Evolutionary conservation across 2,888 invertebrate species (phyloP), one percentile per base, ranked within the genome.

Genomic region (Eupithecia insigniata): DNA sequence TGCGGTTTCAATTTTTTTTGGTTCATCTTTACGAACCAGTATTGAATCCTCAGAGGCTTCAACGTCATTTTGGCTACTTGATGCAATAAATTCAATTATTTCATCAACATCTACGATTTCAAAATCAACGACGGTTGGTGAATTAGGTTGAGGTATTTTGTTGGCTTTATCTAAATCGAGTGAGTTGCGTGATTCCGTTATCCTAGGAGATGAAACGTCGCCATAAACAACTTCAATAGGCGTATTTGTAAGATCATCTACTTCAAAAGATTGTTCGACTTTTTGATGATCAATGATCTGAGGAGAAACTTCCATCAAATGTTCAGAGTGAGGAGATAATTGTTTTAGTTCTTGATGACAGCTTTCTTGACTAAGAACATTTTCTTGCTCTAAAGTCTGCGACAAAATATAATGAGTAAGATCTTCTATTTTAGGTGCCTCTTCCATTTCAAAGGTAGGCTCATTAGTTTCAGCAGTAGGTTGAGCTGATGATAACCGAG

Each of bases 231-330:
- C 80, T 22, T 75, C 70, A 14, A 87, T 78, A 39, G 88, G 88
- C 18, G 85, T 85, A 66, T 88, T 86, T 74, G 82, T 82, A 14
- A 87, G 81, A 76, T 87, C 87, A 72, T 87, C 87, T 10, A 87
- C 87, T 79, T 88, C 86, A 77, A 86, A 87, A 0, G 87, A 84
- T 69, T 79, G 81, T 22, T 78, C 81, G 69, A 86, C 80, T 66
- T 85, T 79, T 68, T 79, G 67, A 70, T 65, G 65, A 26, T 73
- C 71, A 51, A 28, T 74, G 70, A 67, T 69, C 46, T 46, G 36
- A 64, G 71, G 55, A 60, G 75, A 67, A 26, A 60, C 67, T 0
- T 66, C 43, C 34, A 58, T 26, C 16, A 61, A 28, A 34, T 64
- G 22, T 43, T 74, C 65, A n/a, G 51, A 58, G 64, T 72, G 22